A percentile compares a stretch with the other conserved stretches of the same genome.
phyloP scores from a whole-genome alignment of 1,140 invertebrate species.

The Reticulitermes speratus region DNA sequence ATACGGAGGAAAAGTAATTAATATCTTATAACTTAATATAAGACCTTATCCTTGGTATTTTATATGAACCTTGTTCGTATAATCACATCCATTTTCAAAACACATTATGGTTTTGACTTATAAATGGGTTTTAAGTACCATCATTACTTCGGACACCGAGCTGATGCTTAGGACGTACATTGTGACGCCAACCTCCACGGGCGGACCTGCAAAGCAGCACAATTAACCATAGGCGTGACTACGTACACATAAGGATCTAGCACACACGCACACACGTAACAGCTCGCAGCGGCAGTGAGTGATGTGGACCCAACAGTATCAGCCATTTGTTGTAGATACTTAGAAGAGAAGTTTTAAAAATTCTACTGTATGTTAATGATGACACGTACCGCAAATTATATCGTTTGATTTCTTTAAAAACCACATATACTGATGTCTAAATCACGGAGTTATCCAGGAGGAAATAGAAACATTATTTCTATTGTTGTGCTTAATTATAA shows the following conservation, averaged over 20 bases:
- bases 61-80: not conserved
- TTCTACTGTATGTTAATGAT: too few relatives aligned
- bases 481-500: too few relatives aligned
- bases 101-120: constrained; percentile 19
- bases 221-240: constrained; percentile 12
- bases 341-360: too few relatives aligned
- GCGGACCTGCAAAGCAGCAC: constrained; percentile 79
- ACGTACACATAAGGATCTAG: not conserved
- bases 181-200: constrained; percentile 94
- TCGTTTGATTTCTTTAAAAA: too few relatives aligned
- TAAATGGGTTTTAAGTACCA: constrained; percentile 65
- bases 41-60: not conserved
- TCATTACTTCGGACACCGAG: constrained; percentile 97
- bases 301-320: not conserved
- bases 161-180: constrained; percentile 98
- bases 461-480: too few relatives aligned
- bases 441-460: too few relatives aligned
- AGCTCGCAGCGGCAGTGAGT: not conserved
- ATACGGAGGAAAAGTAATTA: not conserved
- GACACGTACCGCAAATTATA: too few relatives aligned
- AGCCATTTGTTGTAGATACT: not conserved
- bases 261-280: too few relatives aligned
- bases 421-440: too few relatives aligned
- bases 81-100: constrained; percentile 15
- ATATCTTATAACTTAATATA: not conserved